Base-by-base conservation (phyloP, 2,797 vertebrate species). In the Mormyrus hasselquistii region DNA sequence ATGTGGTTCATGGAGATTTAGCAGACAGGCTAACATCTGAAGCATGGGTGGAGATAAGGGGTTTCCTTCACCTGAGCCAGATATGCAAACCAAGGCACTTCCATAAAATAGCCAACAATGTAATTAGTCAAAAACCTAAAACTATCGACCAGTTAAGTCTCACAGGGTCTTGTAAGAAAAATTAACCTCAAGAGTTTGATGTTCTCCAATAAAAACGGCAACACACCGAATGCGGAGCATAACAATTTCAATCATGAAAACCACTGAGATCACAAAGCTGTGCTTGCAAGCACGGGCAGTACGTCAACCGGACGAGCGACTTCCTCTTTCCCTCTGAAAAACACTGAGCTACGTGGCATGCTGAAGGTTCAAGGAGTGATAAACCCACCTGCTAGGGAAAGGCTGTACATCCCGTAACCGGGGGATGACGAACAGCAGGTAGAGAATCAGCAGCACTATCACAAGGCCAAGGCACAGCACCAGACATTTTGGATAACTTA, bases 381-480 rank as follows among this genome's bases (percentile, higher is more conserved):
- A 34, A 12, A 57, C 85, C 10, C 29, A 86, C 85, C 85, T 50
- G 41, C n/a, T 57, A 25, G 14, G 0, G 12, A 34, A 52, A 2
- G 34, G 52, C 22, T 3, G 52, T 0, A 57, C 3, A n/a, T 2
- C 5, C 6, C 12, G 49, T 0, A 19, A 4, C 4, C n/a, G 85
- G n/a, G 47, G 44, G 87, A 44, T 90, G 14, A 89, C 0, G 4
- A 57, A 87, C 76, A 95, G 88, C 76, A 95, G 0, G 89, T 93
- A 95, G 88, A 94, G 0, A 0, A 38, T 1, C 79, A 95, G 86
- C 69, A 95, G 8, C 3, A 22, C 16, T 1, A 76, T 57, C 82
- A 92, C 0, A 87, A 89, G 12, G 14, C 62, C 84, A 0, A 76
- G 69, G 34, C 69, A 76, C 2, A 94, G 0, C 62, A 92, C 3